phyloP scores from a whole-genome alignment of 2,888 invertebrate species.

The Leptinotarsa rubiginosa region DNA sequence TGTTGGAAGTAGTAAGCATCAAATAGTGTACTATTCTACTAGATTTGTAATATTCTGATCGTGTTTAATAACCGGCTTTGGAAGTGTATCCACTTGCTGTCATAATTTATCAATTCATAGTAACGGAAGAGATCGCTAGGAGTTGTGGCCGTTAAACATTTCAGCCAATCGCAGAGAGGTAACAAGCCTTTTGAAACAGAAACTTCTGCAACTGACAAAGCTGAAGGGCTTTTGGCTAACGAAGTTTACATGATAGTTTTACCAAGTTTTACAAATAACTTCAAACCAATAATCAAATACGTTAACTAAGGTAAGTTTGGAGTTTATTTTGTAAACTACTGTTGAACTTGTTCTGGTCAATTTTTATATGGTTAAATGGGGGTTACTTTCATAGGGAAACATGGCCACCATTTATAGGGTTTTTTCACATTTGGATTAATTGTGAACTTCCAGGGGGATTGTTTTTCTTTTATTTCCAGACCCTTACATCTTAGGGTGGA shows the following conservation, averaged over 20 bases:
- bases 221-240: constrained; percentile 57
- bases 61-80: not conserved
- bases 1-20: no score
- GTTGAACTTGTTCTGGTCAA: not conserved
- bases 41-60: no score
- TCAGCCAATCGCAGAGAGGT: constrained; percentile 54
- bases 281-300: not conserved
- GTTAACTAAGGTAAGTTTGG: constrained; percentile 27
- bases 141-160: constrained; percentile 26
- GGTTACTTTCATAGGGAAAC: not conserved
- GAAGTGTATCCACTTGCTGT: no score
- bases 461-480: not conserved
- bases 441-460: not conserved
- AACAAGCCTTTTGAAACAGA: constrained; percentile 53
- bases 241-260: constrained; percentile 55
- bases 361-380: not conserved
- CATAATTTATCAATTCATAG: not conserved
- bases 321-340: not conserved
- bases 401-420: constrained; percentile 9
- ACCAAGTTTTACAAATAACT: constrained; percentile 23
- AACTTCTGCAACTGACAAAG: constrained; percentile 58
- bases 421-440: not conserved
- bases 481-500: not conserved
- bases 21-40: no score
- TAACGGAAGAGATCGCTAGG: constrained; percentile 30